Base-by-base conservation (phyloP, 2,113 vertebrate genomes). In the Grammomys surdaster region DNA sequence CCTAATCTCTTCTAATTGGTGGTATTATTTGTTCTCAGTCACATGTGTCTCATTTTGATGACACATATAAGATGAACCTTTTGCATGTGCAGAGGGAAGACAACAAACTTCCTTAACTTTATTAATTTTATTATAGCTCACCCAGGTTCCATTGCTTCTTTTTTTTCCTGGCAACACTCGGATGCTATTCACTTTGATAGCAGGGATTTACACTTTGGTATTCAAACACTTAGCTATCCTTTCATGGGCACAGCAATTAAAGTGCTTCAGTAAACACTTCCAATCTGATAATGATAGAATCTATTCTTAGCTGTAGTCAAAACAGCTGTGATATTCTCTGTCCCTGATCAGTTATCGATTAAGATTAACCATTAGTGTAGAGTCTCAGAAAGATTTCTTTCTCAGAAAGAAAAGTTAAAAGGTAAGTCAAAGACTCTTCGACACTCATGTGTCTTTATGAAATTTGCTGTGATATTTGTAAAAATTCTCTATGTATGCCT, bases 41-140 rank as follows among this genome's bases (percentile, higher is more conserved):
- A 9, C 46, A 3, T 96, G 56, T 63, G 4, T 96, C 69, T 97
- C 7, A 73, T 94, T 98, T 97, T 94, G 95, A 96, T 97, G n/a
- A 6, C 43, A 92, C 93, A 86, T 0, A 33, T 92, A 70, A 58
- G 46, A 20, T 89, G 69, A 93, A 94, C 0, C 4, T 58, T 11
- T 97, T 94, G 95, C n/a, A 46, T 7, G 11, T 60, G 31, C 87
- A 89, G 90, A 97, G 31, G 0, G 12, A 93, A 31, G 88, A 40
- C 77, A 26, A 63, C 26, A 80, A 4, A 6, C 65, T 94, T 90
- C 51, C 43, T 97, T 33, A 6, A 93, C 80, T 95, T 98, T 97
- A 67, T 97, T 93, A 92, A 89, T 96, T 92, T 84, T 94, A 92
- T 96, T 96, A 43, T 1, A 3, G 1, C 2, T 36, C 17, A 89